These are phyloP conservation scores for Plodia interpunctella DNA, from an alignment of 1,140 invertebrate species.

Conservation along the genomic window DNA sequence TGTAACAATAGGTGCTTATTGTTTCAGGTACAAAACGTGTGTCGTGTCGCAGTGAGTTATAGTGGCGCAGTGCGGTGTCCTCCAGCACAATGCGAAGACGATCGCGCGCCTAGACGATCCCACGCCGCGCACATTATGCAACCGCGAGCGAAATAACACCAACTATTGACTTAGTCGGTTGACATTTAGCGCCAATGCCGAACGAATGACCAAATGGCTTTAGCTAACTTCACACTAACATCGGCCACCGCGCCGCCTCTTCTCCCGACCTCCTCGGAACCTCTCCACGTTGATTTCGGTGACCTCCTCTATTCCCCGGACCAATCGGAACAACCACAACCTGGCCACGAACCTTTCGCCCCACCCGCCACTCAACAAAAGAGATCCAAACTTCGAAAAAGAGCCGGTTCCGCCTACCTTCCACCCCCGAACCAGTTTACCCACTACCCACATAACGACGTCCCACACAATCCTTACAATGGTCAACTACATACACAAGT, in stretches of 20 bases:
- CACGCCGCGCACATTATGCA: conserved; percentile 50
- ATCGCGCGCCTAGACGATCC: conserved; percentile 37
- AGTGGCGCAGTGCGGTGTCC: conserved; percentile 39
- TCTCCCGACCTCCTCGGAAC: conserved; percentile 38
- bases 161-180: conserved; percentile 42
- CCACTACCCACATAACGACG: conserved; percentile 53
- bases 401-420: conserved; percentile 62
- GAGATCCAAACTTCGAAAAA: conserved; percentile 61
- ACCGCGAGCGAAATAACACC: conserved; percentile 36
- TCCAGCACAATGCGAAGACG: conserved; percentile 47
- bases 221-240: conserved; percentile 59
- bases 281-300: conserved; percentile 50
- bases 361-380: conserved; percentile 46
- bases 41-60: conserved; percentile 30
- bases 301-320: conserved; percentile 64
- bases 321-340: conserved; percentile 43
- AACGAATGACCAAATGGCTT: conserved; percentile 55
- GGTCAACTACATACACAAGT: conserved; percentile 53
- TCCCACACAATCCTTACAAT: conserved; percentile 56
- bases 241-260: conserved; percentile 42
- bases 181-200: conserved; percentile 56
- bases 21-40: conserved; percentile 42
- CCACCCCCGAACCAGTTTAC: conserved; percentile 63
- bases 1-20: conserved; percentile 19
- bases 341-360: conserved; percentile 54